Conservation (phyloP, 1,140 invertebrate species). For the Lepidotrigona ventralis region DNA sequence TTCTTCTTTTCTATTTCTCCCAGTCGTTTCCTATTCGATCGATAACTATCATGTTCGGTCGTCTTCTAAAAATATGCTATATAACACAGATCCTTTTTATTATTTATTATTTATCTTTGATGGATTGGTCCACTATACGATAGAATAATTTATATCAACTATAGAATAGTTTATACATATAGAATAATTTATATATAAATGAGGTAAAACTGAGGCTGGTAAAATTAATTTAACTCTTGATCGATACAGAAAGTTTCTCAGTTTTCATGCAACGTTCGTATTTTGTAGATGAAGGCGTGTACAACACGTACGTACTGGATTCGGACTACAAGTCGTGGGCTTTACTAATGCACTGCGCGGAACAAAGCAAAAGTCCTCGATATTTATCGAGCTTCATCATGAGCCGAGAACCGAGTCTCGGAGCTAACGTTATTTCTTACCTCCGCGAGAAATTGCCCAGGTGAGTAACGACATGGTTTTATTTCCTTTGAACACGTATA, state of each 20-base stretch:
- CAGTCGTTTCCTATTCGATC: background rate
- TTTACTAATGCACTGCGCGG: slow-evolving; percentile 90
- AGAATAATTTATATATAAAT: too few species aligned
- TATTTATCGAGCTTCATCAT: slow-evolving; percentile 92
- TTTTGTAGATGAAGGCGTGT: slow-evolving; percentile 89
- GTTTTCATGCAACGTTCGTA: background rate
- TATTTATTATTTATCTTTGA: background rate
- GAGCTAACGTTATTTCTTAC: slow-evolving; percentile 83
- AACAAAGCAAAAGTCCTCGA: slow-evolving; percentile 88
- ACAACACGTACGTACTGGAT: slow-evolving; percentile 92
- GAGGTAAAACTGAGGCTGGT: background rate
- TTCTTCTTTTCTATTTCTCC: background rate
- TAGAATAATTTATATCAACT: too few species aligned
- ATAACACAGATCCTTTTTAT: background rate
- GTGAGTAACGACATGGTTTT: slow-evolving; percentile 54
- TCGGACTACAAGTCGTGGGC: slow-evolving; percentile 91
- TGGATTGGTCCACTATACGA: background rate
- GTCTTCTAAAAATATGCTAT: background rate
- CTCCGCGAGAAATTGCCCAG: slow-evolving; percentile 82
- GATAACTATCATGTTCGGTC: background rate
- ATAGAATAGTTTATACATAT: too few species aligned
- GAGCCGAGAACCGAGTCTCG: slow-evolving; percentile 83
- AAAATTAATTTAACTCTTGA: background rate
- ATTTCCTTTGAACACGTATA: background rate
- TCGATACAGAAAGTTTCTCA: background rate